These are phyloP conservation scores for Exephanes ischioxanthus DNA, from an alignment of 2,888 invertebrate genomes.

Conservation along the genomic window DNA sequence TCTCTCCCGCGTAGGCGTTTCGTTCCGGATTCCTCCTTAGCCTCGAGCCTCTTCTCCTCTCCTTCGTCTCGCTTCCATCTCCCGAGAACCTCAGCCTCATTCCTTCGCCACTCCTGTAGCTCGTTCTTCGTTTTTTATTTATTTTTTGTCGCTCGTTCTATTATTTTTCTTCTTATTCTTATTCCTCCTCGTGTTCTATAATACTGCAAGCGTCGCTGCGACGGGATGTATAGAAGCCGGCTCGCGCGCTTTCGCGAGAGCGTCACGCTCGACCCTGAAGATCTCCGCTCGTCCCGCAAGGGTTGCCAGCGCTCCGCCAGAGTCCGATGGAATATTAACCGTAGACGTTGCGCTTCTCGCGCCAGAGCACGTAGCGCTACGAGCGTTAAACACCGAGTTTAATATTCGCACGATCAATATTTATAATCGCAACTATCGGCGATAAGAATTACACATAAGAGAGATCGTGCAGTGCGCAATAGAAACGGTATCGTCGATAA, in stretches of 20 bases:
- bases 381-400: background rate
- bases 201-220: constrained; percentile 6
- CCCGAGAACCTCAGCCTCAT: constrained; percentile 13
- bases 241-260: constrained; percentile 49
- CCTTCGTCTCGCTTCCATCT: constrained; percentile 27
- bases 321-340: background rate
- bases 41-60: constrained; percentile 53
- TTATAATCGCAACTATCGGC: constrained; percentile 39
- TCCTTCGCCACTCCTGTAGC: constrained; percentile 27
- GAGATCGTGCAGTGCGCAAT: constrained; percentile 14
- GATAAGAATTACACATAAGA: constrained; percentile 38
- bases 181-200: background rate
- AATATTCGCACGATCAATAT: constrained; percentile 36
- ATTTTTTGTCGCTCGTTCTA: constrained; percentile 1
- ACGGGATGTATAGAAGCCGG: background rate
- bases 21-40: constrained; percentile 74
- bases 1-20: constrained; percentile 72
- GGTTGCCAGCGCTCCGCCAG: constrained; percentile 29
- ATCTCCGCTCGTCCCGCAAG: constrained; percentile 35
- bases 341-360: background rate
- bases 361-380: constrained; percentile 30
- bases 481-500: constrained; percentile 5
- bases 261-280: constrained; percentile 60
- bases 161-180: constrained; percentile 22
- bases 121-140: constrained; percentile 49